Base-by-base conservation (phyloP, 1,140 invertebrate genomes). In the Eupristina koningsbergeri region DNA sequence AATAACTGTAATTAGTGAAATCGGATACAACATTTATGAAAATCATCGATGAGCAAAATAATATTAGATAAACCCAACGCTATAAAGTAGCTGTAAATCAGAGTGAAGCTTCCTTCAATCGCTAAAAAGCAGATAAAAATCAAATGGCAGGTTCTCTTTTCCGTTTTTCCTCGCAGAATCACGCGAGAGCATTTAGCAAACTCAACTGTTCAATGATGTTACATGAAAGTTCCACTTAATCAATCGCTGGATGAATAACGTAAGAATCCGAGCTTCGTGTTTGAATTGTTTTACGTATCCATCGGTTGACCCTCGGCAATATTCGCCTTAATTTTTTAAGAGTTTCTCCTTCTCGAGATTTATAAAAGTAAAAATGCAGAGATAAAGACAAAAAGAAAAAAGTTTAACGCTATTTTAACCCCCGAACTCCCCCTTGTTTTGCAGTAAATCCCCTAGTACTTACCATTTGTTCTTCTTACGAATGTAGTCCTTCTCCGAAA, bases 381-480 rank as follows among this genome's bases (percentile, higher is more conserved):
- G 53, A 58, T 13, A 58, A 58, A 58, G 6, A 58, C 53, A 58
- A 13, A 58, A 26, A 9, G 6, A 58, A 22, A 58, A 22, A 58
- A 58, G 22, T 58, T 58, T 58, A 58, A 58, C 3, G 26, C 53
- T 58, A 26, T 22, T 58, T 58, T 58, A 58, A 58, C 53, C 53
- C 22, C 53, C 17, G 47, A 2, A 50, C 22, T 2, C 13, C 53
- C 26, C 22, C 1, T 22, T 58, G 1, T 22, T 2, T 9, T 3
- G 45, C 34, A 19, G 7, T 80, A 80, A 80, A 71, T 80, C 58
- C 64, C 22, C 3, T 63, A 47, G 39, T 29, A 34, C 91, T 91
- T 92, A 97, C 98, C 98, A 99, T 94, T 99, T 99, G 91, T 99
- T 99, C 93, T 99, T 99, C 93, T 99, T 99, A 87, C 98, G 95